Evolutionary conservation across 2,113 vertebrate species (phyloP).

Genomic region (Rana temporaria): DNA sequence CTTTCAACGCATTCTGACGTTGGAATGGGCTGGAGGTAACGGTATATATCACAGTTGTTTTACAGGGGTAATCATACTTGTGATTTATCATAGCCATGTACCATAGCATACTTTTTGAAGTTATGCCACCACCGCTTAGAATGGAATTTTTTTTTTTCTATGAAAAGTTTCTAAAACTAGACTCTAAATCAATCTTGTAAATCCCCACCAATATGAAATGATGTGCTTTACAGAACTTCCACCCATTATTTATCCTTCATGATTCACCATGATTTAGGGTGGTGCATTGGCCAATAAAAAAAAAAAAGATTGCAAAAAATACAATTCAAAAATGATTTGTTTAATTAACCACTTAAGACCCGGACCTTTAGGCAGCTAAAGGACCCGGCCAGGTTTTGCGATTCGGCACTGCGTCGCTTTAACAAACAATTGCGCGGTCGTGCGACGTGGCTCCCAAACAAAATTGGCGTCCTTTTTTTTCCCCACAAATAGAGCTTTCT

Average conservation of each 20-base stretch:
- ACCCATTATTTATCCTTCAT: background rate
- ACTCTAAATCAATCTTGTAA: background rate
- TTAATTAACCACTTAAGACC: too few species aligned
- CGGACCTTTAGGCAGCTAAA: too few species aligned
- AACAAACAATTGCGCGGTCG: too few species aligned
- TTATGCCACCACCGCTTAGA: background rate
- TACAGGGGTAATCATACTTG: background rate
- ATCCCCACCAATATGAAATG: background rate
- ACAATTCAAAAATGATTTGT: too few species aligned
- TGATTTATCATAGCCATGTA: background rate
- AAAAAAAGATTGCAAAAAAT: too few species aligned
- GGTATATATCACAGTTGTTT: background rate
- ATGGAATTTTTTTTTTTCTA: background rate
- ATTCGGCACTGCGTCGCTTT: too few species aligned
- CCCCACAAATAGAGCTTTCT: too few species aligned
- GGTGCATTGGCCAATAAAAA: too few species aligned
- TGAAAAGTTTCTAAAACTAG: background rate
- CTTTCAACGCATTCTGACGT: background rate
- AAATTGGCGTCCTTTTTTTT: too few species aligned
- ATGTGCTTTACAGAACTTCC: background rate
- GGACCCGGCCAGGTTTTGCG: too few species aligned
- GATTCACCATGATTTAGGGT: too few species aligned
- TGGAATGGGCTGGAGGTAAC: background rate
- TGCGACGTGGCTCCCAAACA: too few species aligned
- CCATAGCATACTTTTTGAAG: conserved; percentile 1